Percentiles rank a stretch among this genome's conserved stretches.
phyloP scores from a whole-genome alignment of 2,797 vertebrate species.

The Gila robusta region DNA sequence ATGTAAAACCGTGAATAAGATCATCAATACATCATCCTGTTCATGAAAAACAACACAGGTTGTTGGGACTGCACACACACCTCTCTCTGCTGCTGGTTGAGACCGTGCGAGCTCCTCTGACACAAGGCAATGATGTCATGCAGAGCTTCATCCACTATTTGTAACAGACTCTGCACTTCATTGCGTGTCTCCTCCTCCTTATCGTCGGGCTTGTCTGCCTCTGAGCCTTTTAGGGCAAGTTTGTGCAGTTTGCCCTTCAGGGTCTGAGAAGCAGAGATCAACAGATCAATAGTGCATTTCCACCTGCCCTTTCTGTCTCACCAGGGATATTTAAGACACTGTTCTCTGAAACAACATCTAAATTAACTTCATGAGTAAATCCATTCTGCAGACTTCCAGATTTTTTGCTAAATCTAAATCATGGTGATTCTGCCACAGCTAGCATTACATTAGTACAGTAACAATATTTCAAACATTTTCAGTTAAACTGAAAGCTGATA shows the following conservation, averaged over 20 bases:
- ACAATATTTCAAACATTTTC: not conserved
- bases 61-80: constrained; percentile 58
- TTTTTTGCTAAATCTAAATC: not conserved
- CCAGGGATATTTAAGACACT: constrained; percentile 28
- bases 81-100: constrained; percentile 91
- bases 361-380: not conserved
- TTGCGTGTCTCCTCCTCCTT: constrained; percentile 9
- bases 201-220: not conserved
- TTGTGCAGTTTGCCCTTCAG: constrained; percentile 82
- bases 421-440: not conserved
- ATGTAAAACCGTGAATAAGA: constrained; percentile 36
- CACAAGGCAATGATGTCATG: constrained; percentile 87
- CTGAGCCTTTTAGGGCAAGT: constrained; percentile 71
- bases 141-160: constrained; percentile 80
- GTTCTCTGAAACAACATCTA: constrained; percentile 23
- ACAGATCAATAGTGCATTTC: constrained; percentile 20
- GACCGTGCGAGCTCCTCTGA: constrained; percentile 87
- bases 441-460: not conserved
- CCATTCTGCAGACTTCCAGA: not conserved
- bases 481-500: not conserved
- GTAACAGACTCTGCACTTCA: constrained; percentile 65
- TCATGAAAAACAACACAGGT: constrained; percentile 40
- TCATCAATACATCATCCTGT: constrained; percentile 39
- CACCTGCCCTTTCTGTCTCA: constrained; percentile 11
- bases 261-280: constrained; percentile 71